phyloP scores from a whole-genome alignment of 2,113 vertebrate genomes.

The Muntiacus reevesi region DNA sequence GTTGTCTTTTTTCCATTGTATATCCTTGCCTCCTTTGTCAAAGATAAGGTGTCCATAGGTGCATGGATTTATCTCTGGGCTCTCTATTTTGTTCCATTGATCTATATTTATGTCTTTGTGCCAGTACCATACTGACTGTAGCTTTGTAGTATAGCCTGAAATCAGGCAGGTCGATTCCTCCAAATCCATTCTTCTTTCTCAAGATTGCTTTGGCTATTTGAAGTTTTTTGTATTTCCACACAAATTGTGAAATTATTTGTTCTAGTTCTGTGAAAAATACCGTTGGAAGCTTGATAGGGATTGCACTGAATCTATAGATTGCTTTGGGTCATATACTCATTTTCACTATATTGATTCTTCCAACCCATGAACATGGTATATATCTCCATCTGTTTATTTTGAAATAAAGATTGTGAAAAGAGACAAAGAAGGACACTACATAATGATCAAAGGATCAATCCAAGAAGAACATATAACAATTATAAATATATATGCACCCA shows the following conservation, averaged over 20 bases:
- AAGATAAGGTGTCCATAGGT: neutral
- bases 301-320: neutral
- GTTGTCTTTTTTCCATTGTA: neutral
- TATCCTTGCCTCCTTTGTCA: neutral
- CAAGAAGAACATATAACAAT: neutral
- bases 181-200: neutral
- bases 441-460: neutral
- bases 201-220: neutral
- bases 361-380: neutral
- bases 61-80: neutral
- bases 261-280: neutral
- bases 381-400: neutral
- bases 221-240: neutral
- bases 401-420: neutral
- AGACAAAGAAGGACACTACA: neutral
- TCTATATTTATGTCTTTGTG: neutral
- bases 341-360: neutral
- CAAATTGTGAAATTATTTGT: neutral
- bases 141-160: neutral
- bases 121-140: neutral
- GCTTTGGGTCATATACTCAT: neutral
- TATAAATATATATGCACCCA: neutral
- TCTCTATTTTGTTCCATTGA: neutral
- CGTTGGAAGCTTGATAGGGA: neutral
- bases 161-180: neutral